Evolutionary conservation across 1,140 invertebrate genomes (phyloP), one percentile per base, ranked within the genome.

Genomic region (Heliothis subflexa): DNA sequence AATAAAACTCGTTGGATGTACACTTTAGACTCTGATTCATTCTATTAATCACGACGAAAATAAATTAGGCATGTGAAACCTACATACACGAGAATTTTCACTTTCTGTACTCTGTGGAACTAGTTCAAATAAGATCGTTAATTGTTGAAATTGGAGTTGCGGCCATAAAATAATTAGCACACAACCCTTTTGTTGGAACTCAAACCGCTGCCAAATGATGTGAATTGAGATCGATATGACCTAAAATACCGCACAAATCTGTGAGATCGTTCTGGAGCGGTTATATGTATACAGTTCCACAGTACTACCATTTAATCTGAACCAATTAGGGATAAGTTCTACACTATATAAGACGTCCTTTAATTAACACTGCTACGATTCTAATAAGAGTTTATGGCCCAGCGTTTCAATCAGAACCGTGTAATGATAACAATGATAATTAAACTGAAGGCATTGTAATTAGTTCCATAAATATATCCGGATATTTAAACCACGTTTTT

Each of bases 171-270:
- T 25, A 47, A 73, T 73, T 73, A 73, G 71, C 71, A 52, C 33
- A 49, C 10, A 55, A 59, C 54, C 54, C 18, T 72, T 71, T 71
- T 40, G 18, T 55, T 40, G 7, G 68, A 54, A 49, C 10, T 13
- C 10, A 16, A 49, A 28, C 50, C 1, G 50, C n/a, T 55, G 50
- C n/a, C 68, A 71, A 71, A 71, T 55, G 54, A 55, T 57, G 40
- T 18, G 45, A 70, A 70, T 70, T 25, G 18, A 50, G 47, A 66
- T 66, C 66, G 21, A 70, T 70, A 50, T 50, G 16, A 59, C 40
- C 71, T 74, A 59, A 57, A 74, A 74, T 74, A 49, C 16, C 13
- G 25, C 50, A 70, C 66, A 49, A 70, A 49, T 70, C 66, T 52
- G 21, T 28, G 55, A 59, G 55, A 59, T 62, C 61, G n/a, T 13